Evolutionary conservation across 2,797 vertebrate genomes (phyloP).

Genomic region (Typhlichthys subterraneus): DNA sequence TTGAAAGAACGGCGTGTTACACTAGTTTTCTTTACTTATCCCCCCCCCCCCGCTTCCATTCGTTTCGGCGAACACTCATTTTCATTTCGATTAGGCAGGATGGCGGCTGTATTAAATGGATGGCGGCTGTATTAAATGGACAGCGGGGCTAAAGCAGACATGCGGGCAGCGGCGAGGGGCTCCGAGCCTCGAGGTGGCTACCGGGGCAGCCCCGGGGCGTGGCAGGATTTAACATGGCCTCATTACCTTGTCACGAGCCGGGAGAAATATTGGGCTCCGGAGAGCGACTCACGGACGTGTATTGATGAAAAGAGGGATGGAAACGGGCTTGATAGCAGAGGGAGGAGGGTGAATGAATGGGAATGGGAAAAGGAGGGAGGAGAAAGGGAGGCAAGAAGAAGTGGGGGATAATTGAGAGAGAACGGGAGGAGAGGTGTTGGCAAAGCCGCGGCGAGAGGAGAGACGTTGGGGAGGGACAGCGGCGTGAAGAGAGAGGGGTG

Average conservation of each 20-base stretch:
- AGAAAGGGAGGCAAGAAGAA: slow-evolving; percentile 24
- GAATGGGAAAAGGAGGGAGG: slow-evolving; percentile 11
- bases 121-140: neutral
- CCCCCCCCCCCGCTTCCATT: no score
- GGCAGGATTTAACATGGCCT: slow-evolving; percentile 72
- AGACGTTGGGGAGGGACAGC: slow-evolving; percentile 21
- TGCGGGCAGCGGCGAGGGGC: slow-evolving; percentile 21
- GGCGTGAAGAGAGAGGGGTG: slow-evolving; percentile 19
- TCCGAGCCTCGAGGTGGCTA: slow-evolving; percentile 57
- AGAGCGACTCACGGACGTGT: slow-evolving; percentile 60
- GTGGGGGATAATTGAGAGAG: slow-evolving; percentile 61
- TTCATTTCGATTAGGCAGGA: no score
- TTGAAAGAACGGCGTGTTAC: neutral
- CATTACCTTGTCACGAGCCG: slow-evolving; percentile 77
- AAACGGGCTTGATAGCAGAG: slow-evolving; percentile 39
- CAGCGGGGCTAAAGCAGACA: slow-evolving; percentile 28
- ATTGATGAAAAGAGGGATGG: slow-evolving; percentile 57
- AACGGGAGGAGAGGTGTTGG: slow-evolving; percentile 65
- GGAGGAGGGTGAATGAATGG: slow-evolving; percentile 15
- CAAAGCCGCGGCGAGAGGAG: slow-evolving; percentile 34
- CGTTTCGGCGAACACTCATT: no score
- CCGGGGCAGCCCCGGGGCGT: slow-evolving; percentile 68
- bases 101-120: neutral
- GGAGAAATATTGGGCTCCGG: slow-evolving; percentile 74
- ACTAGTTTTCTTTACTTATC: no score